Conservation (phyloP, 2,113 vertebrate species). For the Phalacrocorax brasilianus region DNA sequence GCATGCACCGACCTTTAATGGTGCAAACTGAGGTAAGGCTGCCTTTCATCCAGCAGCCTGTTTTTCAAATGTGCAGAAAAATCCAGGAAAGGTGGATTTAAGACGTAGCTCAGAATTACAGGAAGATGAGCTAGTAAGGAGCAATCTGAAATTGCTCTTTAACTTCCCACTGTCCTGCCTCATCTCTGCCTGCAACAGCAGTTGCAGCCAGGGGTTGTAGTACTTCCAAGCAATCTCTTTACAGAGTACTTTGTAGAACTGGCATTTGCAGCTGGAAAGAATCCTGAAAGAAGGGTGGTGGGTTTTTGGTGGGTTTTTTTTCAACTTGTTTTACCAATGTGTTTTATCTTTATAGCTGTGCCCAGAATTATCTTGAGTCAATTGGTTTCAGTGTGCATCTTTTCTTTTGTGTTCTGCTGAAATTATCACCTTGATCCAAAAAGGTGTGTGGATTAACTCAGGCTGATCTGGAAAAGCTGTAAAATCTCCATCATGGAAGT, state of each 20-base stretch:
- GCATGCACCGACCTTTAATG: conserved; percentile 93
- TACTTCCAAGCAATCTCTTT: not conserved
- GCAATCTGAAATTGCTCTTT: not conserved
- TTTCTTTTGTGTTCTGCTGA: not conserved
- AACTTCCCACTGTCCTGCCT: not conserved
- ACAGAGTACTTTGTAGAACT: not conserved
- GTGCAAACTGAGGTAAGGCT: conserved; percentile 94
- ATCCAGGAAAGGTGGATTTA: not conserved
- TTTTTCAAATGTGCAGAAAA: fast-evolving
- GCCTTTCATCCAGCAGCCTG: not conserved
- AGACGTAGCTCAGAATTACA: not conserved
- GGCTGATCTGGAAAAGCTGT: not conserved
- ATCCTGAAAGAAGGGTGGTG: not conserved
- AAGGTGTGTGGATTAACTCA: not conserved
- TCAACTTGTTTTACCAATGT: not conserved
- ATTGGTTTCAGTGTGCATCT: fast-evolving
- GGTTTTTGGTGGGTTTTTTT: not conserved
- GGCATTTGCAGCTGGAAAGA: not conserved
- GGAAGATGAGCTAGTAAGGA: not conserved
- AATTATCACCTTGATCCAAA: not conserved
- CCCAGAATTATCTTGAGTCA: not conserved
- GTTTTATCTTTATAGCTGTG: not conserved
- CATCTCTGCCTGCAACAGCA: not conserved
- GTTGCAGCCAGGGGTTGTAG: not conserved
- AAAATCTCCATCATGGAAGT: not conserved